Evolutionary conservation across 2,888 invertebrate species (phyloP), one percentile per base, ranked within the genome.

Genomic region (Caenorhabditis sinica): DNA sequence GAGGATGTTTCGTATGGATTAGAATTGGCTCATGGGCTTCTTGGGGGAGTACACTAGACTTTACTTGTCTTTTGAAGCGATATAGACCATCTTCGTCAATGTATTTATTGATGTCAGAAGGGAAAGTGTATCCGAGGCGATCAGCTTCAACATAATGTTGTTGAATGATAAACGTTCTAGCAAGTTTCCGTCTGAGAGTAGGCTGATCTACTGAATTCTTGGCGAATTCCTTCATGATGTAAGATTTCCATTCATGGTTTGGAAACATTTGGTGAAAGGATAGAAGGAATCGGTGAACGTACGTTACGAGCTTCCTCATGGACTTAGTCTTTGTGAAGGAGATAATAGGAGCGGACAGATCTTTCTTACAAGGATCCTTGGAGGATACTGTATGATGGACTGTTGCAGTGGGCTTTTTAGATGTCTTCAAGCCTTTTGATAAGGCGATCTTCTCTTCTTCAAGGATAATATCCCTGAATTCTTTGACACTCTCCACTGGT

Each of bases 31-130:
- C 17, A 17, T 45, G 45, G 11, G 51, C 91, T 13, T 5, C 65
- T 25, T 11, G 87, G 56, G 25, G 90, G 71, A 13, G 89, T 66
- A 60, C 30, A 28, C 60, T 30, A 3, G 60, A 60, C 3, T 60
- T 25, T 9, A 60, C 30, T 30, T 60, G 61, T 17, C 20, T 17
- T 36, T 17, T 61, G 4, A 36, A 23, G 30, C 60, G 9, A 5
- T 4, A 17, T 13, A 60, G 17, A 5, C 60, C 60, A 17, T 60
- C 60, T 61, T 61, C 40, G 36, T 4, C n/a, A 8, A 17, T 20
- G 20, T 6, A 23, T 6, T 13, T 20, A 9, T 23, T 9, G 20
- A 51, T 20, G 51, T 20, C 20, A 23, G 20, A 23, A 9, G 20
- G 20, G 51, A 51, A 51, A 17, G 51, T 23, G 8, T 11, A 51